Evolutionary conservation across 2,888 invertebrate genomes (phyloP).

Genomic region (Scaptomyza cyrtandrae): DNA sequence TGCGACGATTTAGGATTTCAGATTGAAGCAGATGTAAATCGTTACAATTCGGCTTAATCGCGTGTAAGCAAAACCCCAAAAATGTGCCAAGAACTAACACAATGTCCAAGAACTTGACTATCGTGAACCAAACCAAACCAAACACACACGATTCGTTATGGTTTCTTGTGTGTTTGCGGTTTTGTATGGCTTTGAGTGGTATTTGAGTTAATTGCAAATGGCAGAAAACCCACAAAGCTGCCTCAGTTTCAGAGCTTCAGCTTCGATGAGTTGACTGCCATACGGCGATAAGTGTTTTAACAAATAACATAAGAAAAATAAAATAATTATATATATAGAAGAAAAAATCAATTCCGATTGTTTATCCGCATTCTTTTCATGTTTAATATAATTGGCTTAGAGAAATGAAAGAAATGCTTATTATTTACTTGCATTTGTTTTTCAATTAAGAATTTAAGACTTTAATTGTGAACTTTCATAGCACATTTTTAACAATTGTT

Average conservation of each 20-base stretch:
- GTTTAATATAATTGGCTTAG: constrained; percentile 17
- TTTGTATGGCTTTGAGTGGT: constrained; percentile 31
- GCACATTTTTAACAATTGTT: too few species aligned
- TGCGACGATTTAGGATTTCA: constrained; percentile 7
- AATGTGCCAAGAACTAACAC: constrained; percentile 44
- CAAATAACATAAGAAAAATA: constrained; percentile 4
- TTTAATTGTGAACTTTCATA: too few species aligned
- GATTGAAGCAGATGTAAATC: constrained; percentile 76
- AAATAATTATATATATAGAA: background rate
- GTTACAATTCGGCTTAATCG: constrained; percentile 58
- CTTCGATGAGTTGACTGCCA: constrained; percentile 35
- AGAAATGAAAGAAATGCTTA: background rate
- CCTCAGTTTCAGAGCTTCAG: constrained; percentile 6
- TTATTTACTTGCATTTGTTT: background rate
- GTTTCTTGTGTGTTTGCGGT: constrained; percentile 8
- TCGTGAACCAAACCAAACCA: background rate
- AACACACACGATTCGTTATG: constrained; percentile 14
- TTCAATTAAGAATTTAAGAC: background rate
- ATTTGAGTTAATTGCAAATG: constrained; percentile 34
- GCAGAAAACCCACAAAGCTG: constrained; percentile 31
- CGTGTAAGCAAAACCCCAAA: constrained; percentile 45
- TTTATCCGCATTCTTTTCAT: background rate
- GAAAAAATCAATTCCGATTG: constrained; percentile 40
- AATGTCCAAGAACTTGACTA: constrained; percentile 32
- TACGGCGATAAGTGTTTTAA: constrained; percentile 21